phyloP scores from a whole-genome alignment of 1,140 invertebrate genomes.

The Ceratina japonica region DNA sequence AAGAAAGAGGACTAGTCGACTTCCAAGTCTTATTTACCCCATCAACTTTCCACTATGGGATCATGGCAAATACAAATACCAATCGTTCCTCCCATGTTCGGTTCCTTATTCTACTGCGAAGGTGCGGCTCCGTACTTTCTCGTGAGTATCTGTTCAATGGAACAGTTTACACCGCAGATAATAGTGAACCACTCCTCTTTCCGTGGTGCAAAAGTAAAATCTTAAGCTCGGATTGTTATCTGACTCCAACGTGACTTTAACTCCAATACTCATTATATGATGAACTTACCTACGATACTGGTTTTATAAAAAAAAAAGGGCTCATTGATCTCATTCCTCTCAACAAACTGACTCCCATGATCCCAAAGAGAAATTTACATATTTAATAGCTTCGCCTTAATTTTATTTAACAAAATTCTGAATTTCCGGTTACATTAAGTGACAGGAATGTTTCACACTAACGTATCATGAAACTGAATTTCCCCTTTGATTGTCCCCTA shows the following conservation, averaged over 20 bases:
- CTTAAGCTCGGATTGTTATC: no score
- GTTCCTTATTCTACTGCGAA: not conserved
- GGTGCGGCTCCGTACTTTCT: not conserved
- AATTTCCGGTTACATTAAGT: not conserved
- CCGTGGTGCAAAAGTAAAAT: no score
- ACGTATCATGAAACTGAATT: not conserved
- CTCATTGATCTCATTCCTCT: no score
- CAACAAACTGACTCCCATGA: no score
- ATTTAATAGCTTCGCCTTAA: no score
- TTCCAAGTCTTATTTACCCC: no score
- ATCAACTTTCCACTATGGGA: not conserved
- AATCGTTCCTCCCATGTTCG: conserved; percentile 11
- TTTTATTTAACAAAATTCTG: not conserved
- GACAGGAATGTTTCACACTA: not conserved
- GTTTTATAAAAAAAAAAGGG: no score
- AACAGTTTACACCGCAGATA: conserved; percentile 41
- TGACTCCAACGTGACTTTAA: no score
- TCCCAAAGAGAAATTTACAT: no score
- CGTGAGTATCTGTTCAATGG: conserved; percentile 8
- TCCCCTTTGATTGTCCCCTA: not conserved
- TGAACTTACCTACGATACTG: no score
- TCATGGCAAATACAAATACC: not conserved
- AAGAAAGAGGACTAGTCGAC: no score
- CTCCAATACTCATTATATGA: no score
- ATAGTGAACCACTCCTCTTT: conserved; percentile 35